Evolutionary conservation across 1,140 invertebrate species (phyloP).

Genomic region (Cherax destructor): DNA sequence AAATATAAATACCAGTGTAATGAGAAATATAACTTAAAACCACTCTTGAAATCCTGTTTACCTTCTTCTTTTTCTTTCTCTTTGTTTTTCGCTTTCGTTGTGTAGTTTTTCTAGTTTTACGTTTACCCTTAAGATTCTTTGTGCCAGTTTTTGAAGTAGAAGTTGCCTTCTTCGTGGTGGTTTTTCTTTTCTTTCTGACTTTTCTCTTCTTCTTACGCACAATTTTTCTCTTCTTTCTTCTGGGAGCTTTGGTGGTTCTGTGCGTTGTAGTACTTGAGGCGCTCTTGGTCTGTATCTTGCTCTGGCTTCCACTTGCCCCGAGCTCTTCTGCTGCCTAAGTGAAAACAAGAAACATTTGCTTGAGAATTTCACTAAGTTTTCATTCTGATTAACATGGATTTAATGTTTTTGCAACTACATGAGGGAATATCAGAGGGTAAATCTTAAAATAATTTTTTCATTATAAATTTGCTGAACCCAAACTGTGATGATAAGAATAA

Average conservation of each 20-base stretch:
- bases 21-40: no score
- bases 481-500: no score
- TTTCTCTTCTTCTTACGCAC: conserved; percentile 58
- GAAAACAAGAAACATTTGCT: neutral
- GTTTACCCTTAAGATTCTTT: conserved; percentile 41
- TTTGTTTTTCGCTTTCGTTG: conserved; percentile 68
- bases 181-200: conserved; percentile 62
- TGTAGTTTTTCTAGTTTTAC: conserved; percentile 62
- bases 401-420: no score
- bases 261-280: conserved; percentile 26
- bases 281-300: neutral
- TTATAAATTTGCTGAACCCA: no score
- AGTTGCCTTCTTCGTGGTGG: conserved; percentile 43
- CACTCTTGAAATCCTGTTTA: neutral
- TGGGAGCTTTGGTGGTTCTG: conserved; percentile 42
- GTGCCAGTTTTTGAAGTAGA: conserved; percentile 35
- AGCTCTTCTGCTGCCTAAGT: conserved; percentile 25
- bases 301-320: neutral
- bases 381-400: no score
- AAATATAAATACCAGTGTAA: no score
- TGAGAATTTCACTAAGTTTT: no score
- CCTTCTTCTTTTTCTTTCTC: conserved; percentile 69
- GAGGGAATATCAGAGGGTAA: no score
- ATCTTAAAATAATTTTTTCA: no score
- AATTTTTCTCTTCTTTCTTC: conserved; percentile 46